These are phyloP conservation scores for Arrhamphus sclerolepis DNA, from an alignment of 2,797 vertebrate genomes.

Conservation along the genomic window DNA sequence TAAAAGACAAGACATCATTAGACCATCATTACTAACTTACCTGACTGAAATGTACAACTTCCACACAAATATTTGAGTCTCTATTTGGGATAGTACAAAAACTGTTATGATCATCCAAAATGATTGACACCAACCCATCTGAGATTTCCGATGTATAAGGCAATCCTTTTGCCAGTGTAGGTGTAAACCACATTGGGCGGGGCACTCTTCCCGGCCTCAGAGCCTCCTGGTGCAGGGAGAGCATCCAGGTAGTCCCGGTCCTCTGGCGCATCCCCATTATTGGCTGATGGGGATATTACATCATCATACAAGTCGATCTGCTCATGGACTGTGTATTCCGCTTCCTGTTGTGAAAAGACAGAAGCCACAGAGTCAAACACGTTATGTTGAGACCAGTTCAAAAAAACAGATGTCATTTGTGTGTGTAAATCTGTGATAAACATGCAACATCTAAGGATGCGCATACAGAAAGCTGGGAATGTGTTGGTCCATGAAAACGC, in stretches of 20 bases:
- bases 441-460: too few species aligned
- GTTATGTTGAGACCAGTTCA: not conserved
- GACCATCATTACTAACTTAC: not conserved
- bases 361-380: not conserved
- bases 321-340: constrained; percentile 96
- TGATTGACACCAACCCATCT: constrained; percentile 88
- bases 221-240: constrained; percentile 88
- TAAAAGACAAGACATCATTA: constrained; percentile 32
- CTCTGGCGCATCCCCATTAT: constrained; percentile 98
- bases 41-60: not conserved
- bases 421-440: not conserved
- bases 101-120: not conserved
- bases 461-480: too few species aligned
- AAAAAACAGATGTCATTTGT: not conserved
- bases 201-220: constrained; percentile 92
- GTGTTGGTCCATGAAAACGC: too few species aligned
- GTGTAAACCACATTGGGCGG: constrained; percentile 94
- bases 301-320: constrained; percentile 98
- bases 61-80: not conserved
- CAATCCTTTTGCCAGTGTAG: constrained; percentile 96
- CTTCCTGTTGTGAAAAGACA: constrained; percentile 81
- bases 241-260: constrained; percentile 97
- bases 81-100: not conserved
- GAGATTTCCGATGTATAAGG: constrained; percentile 97
- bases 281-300: constrained; percentile 97